A percentile compares a stretch with the other conserved stretches of the same genome.
These are phyloP conservation scores for Zaprionus lachaisei DNA, from an alignment of 1,140 invertebrate species.

Conservation along the genomic window DNA sequence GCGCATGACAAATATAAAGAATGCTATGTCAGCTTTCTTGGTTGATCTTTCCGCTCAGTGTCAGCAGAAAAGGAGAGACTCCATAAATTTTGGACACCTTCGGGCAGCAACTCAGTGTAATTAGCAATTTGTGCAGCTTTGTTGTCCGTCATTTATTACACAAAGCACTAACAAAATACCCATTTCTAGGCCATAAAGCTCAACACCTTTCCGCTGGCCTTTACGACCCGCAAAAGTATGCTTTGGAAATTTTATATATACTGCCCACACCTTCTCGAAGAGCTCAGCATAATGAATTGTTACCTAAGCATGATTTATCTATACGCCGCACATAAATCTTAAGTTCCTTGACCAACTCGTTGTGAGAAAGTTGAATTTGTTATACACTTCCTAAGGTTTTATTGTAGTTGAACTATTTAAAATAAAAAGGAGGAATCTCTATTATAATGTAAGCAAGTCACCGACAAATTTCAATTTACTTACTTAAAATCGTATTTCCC, in stretches of 20 bases:
- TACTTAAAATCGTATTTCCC: background rate
- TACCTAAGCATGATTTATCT: conserved; percentile 78
- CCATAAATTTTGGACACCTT: conserved; percentile 43
- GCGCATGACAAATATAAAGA: conserved; percentile 59
- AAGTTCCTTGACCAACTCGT: background rate
- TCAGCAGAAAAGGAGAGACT: conserved; percentile 10
- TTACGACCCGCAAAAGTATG: conserved; percentile 39
- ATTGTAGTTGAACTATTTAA: background rate
- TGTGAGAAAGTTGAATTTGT: background rate
- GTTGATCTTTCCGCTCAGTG: conserved; percentile 2
- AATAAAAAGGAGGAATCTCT: background rate
- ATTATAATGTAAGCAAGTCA: no score
- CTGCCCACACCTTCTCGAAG: conserved; percentile 25
- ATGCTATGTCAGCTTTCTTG: conserved; percentile 55
- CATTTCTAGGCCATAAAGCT: conserved; percentile 49
- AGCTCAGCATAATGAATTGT: conserved; percentile 73
- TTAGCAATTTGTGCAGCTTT: conserved; percentile 76
- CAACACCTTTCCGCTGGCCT: conserved; percentile 42
- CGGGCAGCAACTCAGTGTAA: conserved; percentile 49
- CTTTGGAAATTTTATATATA: conserved; percentile 37
- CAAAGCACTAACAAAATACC: conserved; percentile 46
- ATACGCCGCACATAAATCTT: conserved; percentile 67
- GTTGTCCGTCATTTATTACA: conserved; percentile 57
- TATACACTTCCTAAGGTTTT: background rate
- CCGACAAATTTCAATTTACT: no score